Evolutionary conservation across 1,140 invertebrate species (phyloP).

Genomic region (Drosophila mayri): DNA sequence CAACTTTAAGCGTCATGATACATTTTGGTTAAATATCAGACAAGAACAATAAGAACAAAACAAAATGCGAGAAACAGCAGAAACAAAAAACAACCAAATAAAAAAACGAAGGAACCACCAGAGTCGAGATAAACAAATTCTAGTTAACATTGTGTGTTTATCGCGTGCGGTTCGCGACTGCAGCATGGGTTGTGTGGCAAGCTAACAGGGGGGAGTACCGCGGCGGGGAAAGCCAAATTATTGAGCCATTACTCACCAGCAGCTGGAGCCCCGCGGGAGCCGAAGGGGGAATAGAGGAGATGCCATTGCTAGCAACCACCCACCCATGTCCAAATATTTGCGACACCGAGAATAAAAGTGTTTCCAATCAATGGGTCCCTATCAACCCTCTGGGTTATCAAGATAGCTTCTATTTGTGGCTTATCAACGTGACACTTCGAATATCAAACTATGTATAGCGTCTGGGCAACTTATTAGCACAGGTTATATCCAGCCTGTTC

Average conservation of each 20-base stretch:
- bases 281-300: background rate
- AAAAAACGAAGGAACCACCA: slow-evolving; percentile 41
- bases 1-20: slow-evolving; percentile 77
- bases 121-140: slow-evolving; percentile 78
- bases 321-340: slow-evolving; percentile 32
- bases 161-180: slow-evolving; percentile 41
- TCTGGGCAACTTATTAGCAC: background rate
- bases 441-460: background rate
- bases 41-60: slow-evolving; percentile 48
- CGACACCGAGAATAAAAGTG: slow-evolving; percentile 33
- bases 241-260: slow-evolving; percentile 79
- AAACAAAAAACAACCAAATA: background rate
- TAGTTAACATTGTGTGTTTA: slow-evolving; percentile 79
- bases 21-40: slow-evolving; percentile 78
- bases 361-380: slow-evolving; percentile 3
- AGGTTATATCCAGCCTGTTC: slow-evolving; percentile 7
- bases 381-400: background rate
- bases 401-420: slow-evolving; percentile 5
- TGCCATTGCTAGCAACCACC: slow-evolving; percentile 10
- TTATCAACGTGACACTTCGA: slow-evolving; percentile 18
- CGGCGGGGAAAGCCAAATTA: slow-evolving; percentile 64
- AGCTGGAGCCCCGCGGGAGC: slow-evolving; percentile 41
- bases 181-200: slow-evolving; percentile 15
- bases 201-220: background rate
- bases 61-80: slow-evolving; percentile 8